Evolutionary conservation across 2,797 vertebrate species (phyloP).

Genomic region (Stomatorhinus walkeri): DNA sequence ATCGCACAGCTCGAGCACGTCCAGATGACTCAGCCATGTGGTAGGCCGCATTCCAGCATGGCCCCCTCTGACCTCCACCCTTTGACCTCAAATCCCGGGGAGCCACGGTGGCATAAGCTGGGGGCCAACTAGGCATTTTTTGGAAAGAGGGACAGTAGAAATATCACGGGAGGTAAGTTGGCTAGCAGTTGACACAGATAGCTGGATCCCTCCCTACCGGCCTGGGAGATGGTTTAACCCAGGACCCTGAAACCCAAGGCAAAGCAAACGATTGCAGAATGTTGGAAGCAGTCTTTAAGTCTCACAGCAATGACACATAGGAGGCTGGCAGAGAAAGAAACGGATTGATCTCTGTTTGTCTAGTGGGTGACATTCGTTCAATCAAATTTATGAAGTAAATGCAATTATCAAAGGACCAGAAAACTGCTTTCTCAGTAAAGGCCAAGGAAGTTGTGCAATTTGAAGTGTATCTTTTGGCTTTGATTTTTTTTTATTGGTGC

Average conservation of each 20-base stretch:
- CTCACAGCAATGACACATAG: neutral
- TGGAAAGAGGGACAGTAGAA: neutral
- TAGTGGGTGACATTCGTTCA: neutral
- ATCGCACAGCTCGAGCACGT: neutral
- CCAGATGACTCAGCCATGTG: slow-evolving; percentile 11
- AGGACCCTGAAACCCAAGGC: neutral
- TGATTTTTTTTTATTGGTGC: neutral
- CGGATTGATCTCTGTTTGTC: neutral
- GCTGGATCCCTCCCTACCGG: neutral
- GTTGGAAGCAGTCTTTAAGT: neutral
- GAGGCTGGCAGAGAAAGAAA: neutral
- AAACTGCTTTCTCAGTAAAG: neutral
- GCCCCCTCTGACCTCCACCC: neutral
- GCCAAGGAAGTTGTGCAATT: neutral
- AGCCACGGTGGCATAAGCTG: neutral
- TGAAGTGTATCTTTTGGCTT: neutral
- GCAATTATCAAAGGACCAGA: neutral
- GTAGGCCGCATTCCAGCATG: neutral
- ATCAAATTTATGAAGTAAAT: slow-evolving; percentile 3
- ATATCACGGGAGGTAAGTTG: neutral
- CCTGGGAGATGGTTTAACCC: neutral
- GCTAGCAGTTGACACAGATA: neutral
- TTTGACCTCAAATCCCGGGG: neutral
- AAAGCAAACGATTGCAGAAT: neutral
- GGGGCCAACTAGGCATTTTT: neutral